phyloP scores from a whole-genome alignment of 2,888 invertebrate genomes.

The Papilio elwesi region DNA sequence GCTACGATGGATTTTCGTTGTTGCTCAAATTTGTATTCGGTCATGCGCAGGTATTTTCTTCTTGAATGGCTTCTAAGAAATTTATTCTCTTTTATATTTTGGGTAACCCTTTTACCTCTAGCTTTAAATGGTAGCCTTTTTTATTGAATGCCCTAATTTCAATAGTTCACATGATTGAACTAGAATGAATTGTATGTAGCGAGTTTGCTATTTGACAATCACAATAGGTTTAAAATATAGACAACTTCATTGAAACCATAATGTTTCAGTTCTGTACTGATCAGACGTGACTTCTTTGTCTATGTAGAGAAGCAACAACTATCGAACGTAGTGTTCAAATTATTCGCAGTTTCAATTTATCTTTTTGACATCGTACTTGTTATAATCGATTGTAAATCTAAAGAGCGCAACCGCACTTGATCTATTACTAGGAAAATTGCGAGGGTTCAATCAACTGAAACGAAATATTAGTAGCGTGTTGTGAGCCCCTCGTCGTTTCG shows the following conservation, averaged over 20 bases:
- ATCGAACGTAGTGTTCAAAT: too few species aligned
- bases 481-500: conserved; percentile 62
- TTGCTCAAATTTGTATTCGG: conserved; percentile 25
- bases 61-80: conserved; percentile 16
- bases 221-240: neutral
- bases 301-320: too few species aligned
- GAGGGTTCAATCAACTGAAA: conserved; percentile 43
- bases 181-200: too few species aligned
- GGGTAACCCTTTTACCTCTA: neutral
- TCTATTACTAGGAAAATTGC: conserved; percentile 30
- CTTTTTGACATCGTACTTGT: neutral
- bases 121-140: neutral
- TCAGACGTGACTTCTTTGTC: too few species aligned
- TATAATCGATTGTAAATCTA: neutral
- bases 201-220: too few species aligned
- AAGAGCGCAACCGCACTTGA: conserved; percentile 1
- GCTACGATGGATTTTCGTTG: conserved; percentile 7
- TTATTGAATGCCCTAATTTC: neutral
- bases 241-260: neutral
- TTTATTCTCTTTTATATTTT: conserved; percentile 18
- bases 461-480: conserved; percentile 39
- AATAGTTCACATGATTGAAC: neutral
- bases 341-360: neutral
- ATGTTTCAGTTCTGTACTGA: neutral
- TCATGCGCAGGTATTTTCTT: conserved; percentile 23